Conservation (phyloP, 2,113 vertebrate species). For the Sinosuthora webbiana region DNA sequence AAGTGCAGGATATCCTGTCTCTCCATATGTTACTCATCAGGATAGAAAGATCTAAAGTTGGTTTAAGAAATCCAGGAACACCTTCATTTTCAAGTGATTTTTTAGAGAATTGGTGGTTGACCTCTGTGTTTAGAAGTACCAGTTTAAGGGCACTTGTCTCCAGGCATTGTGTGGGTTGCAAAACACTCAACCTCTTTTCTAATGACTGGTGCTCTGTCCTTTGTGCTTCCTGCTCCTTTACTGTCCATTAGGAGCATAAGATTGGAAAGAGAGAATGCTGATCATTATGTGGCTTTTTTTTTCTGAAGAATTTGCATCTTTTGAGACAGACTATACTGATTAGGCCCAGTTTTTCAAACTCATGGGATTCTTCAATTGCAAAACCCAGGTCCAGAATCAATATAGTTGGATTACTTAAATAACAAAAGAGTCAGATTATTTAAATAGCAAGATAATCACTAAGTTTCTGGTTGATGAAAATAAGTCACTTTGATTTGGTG, state of each 20-base stretch:
- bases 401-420: neutral
- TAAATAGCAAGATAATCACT: neutral
- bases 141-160: neutral
- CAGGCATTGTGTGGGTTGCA: neutral
- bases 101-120: neutral
- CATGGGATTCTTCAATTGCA: neutral
- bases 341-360: neutral
- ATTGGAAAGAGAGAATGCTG: neutral
- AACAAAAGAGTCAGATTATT: neutral
- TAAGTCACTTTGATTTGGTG: neutral
- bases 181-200: neutral
- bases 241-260: neutral
- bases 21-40: neutral
- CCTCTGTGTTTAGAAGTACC: neutral
- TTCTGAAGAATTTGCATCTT: neutral
- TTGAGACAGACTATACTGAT: neutral
- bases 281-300: neutral
- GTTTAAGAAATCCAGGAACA: neutral
- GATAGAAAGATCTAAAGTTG: neutral
- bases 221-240: neutral
- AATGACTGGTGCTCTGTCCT: neutral
- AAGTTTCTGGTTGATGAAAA: neutral
- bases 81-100: neutral
- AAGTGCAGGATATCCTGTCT: neutral
- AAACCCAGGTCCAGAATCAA: neutral